Conservation (phyloP, 2,888 invertebrate species). For the Trichopoda pennipes region DNA sequence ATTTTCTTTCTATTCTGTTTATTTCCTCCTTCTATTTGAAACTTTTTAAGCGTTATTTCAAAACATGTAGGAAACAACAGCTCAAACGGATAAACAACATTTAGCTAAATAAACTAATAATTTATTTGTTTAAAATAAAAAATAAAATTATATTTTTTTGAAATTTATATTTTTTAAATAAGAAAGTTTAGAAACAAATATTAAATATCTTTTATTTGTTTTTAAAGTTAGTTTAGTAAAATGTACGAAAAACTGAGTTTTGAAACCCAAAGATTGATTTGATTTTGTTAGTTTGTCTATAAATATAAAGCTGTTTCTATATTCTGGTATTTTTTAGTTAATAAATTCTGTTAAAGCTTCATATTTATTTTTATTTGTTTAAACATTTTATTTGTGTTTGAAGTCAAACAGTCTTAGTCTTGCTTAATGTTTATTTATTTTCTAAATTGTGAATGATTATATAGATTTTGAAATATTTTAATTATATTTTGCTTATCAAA, state of each 20-base stretch:
- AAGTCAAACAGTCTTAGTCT: conserved; percentile 50
- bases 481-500: too few relatives aligned
- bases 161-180: background rate
- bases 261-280: conserved; percentile 56
- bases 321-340: conserved; percentile 28
- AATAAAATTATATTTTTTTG: too few relatives aligned
- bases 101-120: too few relatives aligned
- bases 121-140: too few relatives aligned
- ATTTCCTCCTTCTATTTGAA: too few relatives aligned
- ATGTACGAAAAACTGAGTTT: conserved; percentile 28
- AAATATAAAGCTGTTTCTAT: conserved; percentile 54
- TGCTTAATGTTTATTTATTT: conserved; percentile 8
- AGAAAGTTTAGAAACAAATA: background rate
- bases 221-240: conserved; percentile 8
- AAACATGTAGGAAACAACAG: too few relatives aligned
- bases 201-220: background rate
- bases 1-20: too few relatives aligned
- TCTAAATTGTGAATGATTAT: background rate
- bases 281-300: conserved; percentile 23
- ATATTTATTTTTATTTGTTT: conserved; percentile 21
- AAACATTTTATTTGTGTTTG: conserved; percentile 38
- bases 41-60: too few relatives aligned
- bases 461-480: background rate
- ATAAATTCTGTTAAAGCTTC: conserved; percentile 65
- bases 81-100: too few relatives aligned